Base-by-base conservation (phyloP, 92 coral and sea anemone genomes). In the Actinernus sp. region DNA sequence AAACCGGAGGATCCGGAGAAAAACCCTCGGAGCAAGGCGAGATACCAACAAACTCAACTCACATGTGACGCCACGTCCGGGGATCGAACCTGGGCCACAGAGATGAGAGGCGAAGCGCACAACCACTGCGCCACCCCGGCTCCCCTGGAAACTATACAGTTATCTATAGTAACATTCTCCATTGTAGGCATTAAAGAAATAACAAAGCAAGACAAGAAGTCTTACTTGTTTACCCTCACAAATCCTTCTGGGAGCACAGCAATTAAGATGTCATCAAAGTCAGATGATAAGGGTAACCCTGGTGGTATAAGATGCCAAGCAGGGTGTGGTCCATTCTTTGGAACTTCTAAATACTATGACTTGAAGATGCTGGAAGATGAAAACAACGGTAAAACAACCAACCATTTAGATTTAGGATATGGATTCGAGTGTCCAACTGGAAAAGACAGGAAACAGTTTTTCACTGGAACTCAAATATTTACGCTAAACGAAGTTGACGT, bases 391-490 rank as follows among this genome's bases (percentile, higher is more conserved):
- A 61, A 61, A 53, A 40, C 1, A 26, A 2, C 44, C 19, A 61
- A 61, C 36, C 28, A 61, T 41, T 50, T 41, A 5, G 68, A 61
- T 30, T 40, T 61, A 39, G 68, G 68, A 4, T 53, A 61, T 37
- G 68, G 68, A 28, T 61, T 23, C 36, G 68, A 61, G 38, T 61
- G 68, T 41, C 68, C 68, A 1, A 13, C 1, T n/a, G 68, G 68
- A 27, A 14, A 23, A 1, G 51, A 61, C 20, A 33, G 32, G n/a
- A 61, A 29, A 26, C 25, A 40, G 39, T 39, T 61, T 16, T 14
- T 61, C 51, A 40, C 44, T 61, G 68, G 68, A 0, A 26, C 24
- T 2, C 51, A 53, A 27, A 61, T 53, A 3, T 61, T 61, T 41
- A 31, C 26, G 45, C 46, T 61, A 2, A 25, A 41, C 38, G 68